Conservation (phyloP, 1,140 invertebrate genomes). For the Bombyx mori region ASM3026992v2 NC_085127.1:1749501-1750000, state of each 20-base stretch:
- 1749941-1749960: too few relatives aligned
- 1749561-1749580: constrained; percentile 24
- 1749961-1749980: too few relatives aligned
- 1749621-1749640: constrained; percentile 25
- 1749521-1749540: background rate
- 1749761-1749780: constrained; percentile 13
- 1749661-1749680: constrained; percentile 6
- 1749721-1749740: constrained; percentile 29
- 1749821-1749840: constrained; percentile 46
- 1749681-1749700: constrained; percentile 22
- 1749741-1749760: constrained; percentile 12
- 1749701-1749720: constrained; percentile 38
- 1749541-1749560: background rate
- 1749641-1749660: background rate
- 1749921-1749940: too few relatives aligned
- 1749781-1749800: constrained; percentile 24
- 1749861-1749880: constrained; percentile 23
- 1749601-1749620: constrained; percentile 38
- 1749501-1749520: background rate
- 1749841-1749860: constrained; percentile 13
- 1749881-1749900: constrained; percentile 3
- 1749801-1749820: constrained; percentile 35
- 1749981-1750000: too few relatives aligned
- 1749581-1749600: constrained; percentile 33
- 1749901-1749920: too few relatives aligned